phyloP scores from a whole-genome alignment of 1,140 invertebrate genomes.

The Batillaria attramentaria region DNA sequence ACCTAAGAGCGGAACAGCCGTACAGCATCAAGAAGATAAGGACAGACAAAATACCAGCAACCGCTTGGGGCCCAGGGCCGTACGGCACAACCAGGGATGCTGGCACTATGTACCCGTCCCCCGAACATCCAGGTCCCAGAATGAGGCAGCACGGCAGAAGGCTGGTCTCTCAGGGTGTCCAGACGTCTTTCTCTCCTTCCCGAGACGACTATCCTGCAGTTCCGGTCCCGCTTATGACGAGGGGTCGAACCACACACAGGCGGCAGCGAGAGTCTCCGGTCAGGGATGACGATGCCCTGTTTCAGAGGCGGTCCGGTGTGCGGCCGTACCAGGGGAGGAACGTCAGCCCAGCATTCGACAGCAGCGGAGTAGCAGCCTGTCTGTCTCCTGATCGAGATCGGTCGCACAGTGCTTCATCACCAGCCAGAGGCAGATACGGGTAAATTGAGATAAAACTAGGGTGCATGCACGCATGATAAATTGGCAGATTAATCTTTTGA shows the following conservation, averaged over 20 bases:
- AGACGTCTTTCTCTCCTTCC: conserved; percentile 10
- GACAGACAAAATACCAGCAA: neutral
- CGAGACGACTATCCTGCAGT: neutral
- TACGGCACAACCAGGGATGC: conserved; percentile 42
- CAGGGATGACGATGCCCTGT: no score
- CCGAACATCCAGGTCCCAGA: conserved; percentile 42
- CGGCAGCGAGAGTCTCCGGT: neutral
- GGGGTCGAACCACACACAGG: neutral
- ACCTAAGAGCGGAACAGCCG: neutral
- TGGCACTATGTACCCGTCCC: conserved; percentile 58
- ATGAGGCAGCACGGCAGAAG: conserved; percentile 30
- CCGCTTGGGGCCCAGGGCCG: neutral
- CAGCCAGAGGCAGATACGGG: neutral
- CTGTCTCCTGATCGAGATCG: conserved; percentile 24
- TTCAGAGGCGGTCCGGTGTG: neutral
- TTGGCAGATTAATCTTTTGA: neutral
- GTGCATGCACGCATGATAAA: neutral
- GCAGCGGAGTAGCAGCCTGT: conserved; percentile 23
- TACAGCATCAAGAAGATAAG: neutral
- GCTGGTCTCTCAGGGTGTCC: conserved; percentile 37
- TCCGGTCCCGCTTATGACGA: neutral
- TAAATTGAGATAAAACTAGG: neutral
- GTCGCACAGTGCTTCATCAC: conserved; percentile 13
- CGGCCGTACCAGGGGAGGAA: neutral
- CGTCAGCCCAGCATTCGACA: conserved; percentile 25